Conservation (phyloP, 2,113 vertebrate species). For the Gymnobelideus leadbeateri region DNA sequence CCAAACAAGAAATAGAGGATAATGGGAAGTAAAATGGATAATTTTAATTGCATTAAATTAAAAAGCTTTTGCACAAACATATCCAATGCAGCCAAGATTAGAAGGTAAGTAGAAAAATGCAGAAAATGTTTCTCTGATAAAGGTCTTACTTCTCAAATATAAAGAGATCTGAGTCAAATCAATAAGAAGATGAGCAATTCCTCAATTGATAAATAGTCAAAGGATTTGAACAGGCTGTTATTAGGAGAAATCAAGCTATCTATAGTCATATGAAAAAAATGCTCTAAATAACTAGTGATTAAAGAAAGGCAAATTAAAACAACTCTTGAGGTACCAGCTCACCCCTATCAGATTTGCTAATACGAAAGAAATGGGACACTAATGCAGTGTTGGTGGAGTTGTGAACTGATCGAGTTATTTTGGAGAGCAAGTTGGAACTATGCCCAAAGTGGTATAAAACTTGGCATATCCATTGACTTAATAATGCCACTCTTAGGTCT, state of each 20-base stretch:
- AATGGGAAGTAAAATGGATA: not conserved
- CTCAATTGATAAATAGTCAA: not conserved
- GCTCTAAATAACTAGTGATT: not conserved
- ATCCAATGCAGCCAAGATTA: not conserved
- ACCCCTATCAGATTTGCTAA: not conserved
- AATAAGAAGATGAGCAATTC: not conserved
- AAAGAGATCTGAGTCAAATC: not conserved
- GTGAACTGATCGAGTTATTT: not conserved
- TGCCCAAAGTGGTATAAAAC: not conserved
- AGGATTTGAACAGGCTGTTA: not conserved
- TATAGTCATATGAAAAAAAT: not conserved
- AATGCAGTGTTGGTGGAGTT: not conserved
- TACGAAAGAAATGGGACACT: not conserved
- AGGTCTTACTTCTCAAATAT: not conserved
- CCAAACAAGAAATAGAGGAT: not conserved
- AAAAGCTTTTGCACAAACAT: not conserved
- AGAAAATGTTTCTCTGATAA: not conserved
- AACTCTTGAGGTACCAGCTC: not conserved
- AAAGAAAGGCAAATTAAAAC: not conserved
- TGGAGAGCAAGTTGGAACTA: not conserved
- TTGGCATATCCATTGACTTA: not conserved
- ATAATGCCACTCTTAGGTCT: not conserved
- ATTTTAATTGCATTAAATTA: not conserved
- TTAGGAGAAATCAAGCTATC: not conserved
- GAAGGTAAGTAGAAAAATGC: not conserved